Percentiles rank a stretch among this genome's conserved stretches.
phyloP scores from a whole-genome alignment of 2,888 invertebrate genomes.

The Harpalus rubripes region DNA sequence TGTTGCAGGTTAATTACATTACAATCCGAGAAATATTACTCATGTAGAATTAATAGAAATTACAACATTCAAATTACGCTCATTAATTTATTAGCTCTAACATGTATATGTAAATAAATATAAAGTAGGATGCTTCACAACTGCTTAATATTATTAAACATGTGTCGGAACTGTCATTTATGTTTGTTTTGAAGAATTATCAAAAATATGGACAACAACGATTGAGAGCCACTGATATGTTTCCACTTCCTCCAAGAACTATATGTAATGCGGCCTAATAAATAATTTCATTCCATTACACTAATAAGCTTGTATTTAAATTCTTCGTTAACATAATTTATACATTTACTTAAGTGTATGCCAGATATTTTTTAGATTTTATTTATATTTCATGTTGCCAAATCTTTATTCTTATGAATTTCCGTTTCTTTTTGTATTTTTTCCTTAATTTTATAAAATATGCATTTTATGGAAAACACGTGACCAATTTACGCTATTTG shows the following conservation, averaged over 20 bases:
- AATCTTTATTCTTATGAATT: neutral
- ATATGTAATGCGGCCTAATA: constrained; percentile 25
- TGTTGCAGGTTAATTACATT: constrained; percentile 19
- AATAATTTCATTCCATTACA: neutral
- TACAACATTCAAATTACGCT: neutral
- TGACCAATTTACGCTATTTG: too few species aligned
- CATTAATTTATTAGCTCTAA: neutral
- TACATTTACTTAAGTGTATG: neutral
- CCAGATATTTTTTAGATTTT: neutral
- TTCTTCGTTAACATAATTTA: neutral
- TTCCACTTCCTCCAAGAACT: constrained; percentile 24
- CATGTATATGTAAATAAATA: neutral
- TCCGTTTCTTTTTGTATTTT: neutral
- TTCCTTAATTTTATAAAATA: too few species aligned
- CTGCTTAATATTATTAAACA: neutral
- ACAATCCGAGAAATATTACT: neutral
- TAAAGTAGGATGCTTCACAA: neutral
- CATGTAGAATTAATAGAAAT: constrained; percentile 12
- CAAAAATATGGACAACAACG: constrained; percentile 5
- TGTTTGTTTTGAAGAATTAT: constrained; percentile 3
- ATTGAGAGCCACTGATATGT: constrained; percentile 34
- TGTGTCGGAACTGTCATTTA: neutral
- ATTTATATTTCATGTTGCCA: too few species aligned
- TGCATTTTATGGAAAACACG: too few species aligned
- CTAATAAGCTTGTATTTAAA: neutral